Evolutionary conservation across 2,888 invertebrate genomes (phyloP).

Genomic region (Polydrusus pterygomalis): DNA sequence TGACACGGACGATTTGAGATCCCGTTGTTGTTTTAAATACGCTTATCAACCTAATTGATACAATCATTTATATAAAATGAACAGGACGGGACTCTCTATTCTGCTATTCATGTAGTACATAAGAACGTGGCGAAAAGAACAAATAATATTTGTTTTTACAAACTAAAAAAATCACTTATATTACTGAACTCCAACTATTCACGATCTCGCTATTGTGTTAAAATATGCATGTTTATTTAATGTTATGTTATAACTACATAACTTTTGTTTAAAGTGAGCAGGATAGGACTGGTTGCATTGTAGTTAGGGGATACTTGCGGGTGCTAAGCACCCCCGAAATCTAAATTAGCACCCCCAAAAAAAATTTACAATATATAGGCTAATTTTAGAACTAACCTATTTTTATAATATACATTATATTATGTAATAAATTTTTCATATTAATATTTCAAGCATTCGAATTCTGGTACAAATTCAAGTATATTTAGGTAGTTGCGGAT

Average conservation of each 20-base stretch:
- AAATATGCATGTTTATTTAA: constrained; percentile 37
- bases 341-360: too few relatives aligned
- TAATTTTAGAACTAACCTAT: too few relatives aligned
- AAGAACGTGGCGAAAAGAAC: too few relatives aligned
- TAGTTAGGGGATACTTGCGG: too few relatives aligned
- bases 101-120: background rate
- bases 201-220: constrained; percentile 34
- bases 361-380: too few relatives aligned
- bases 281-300: constrained; percentile 2
- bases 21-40: constrained; percentile 43
- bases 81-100: constrained; percentile 18
- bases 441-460: too few relatives aligned
- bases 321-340: too few relatives aligned
- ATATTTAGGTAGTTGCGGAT: too few relatives aligned
- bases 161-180: background rate
- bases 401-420: too few relatives aligned
- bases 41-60: constrained; percentile 40
- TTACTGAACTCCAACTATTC: constrained; percentile 30
- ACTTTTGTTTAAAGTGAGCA: constrained; percentile 5
- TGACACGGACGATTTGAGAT: constrained; percentile 33
- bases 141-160: background rate
- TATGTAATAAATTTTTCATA: too few relatives aligned
- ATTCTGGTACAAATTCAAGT: too few relatives aligned
- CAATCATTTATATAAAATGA: constrained; percentile 12
- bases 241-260: too few relatives aligned